phyloP scores from a whole-genome alignment of 2,113 vertebrate species.

The Deroptyus accipitrinus region DNA sequence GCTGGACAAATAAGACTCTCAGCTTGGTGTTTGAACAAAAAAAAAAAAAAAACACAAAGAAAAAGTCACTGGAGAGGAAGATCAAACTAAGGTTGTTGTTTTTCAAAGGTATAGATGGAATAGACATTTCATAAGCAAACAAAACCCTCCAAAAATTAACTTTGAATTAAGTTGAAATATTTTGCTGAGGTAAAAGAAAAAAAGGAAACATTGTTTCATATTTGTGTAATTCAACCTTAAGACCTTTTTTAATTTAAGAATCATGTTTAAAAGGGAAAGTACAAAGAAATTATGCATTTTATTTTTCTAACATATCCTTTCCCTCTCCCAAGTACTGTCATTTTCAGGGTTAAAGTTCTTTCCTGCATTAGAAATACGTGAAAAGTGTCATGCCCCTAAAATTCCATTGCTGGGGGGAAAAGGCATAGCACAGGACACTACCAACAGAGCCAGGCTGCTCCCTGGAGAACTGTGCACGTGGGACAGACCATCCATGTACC shows the following conservation, averaged over 20 bases:
- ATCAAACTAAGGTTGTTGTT: neutral
- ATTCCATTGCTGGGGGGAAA: neutral
- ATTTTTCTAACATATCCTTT: neutral
- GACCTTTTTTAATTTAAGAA: neutral
- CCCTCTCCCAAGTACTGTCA: neutral
- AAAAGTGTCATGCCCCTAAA: neutral
- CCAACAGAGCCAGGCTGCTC: neutral
- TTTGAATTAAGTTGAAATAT: slow-evolving; percentile 8
- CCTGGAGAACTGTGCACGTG: fast-evolving
- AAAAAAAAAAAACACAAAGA: slow-evolving; percentile 2
- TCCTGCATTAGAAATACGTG: neutral
- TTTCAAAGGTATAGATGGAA: neutral
- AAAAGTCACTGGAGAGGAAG: slow-evolving; percentile 40
- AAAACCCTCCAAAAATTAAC: slow-evolving; percentile 2
- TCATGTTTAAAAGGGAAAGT: neutral
- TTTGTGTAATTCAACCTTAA: neutral
- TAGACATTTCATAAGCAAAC: neutral
- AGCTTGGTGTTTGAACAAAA: slow-evolving; percentile 32
- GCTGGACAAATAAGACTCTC: slow-evolving; percentile 56
- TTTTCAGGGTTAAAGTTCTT: neutral
- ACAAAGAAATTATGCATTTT: neutral
- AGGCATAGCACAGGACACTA: neutral
- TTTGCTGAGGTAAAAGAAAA: neutral
- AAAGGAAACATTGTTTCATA: neutral
- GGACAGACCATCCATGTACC: neutral